Evolutionary conservation across 53 echinoderm and acorn worm genomes (phyloP).

Genomic region (Arbacia lixula): DNA sequence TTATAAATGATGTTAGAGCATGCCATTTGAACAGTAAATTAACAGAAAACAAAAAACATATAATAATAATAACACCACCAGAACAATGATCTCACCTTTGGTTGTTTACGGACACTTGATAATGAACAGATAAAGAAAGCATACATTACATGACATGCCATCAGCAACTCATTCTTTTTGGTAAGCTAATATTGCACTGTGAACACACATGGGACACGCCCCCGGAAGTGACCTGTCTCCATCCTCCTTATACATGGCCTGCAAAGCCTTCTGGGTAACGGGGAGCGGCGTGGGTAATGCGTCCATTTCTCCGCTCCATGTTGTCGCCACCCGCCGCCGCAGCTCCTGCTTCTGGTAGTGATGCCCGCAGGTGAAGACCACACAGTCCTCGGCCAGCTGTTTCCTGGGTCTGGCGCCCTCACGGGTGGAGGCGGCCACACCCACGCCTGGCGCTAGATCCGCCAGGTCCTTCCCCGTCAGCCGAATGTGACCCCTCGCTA

Average conservation of each 20-base stretch:
- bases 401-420: conserved; percentile 2
- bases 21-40: too few relatives aligned
- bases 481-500: conserved; percentile 60
- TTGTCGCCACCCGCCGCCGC: conserved; percentile 48
- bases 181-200: conserved; percentile 64
- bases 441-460: conserved; percentile 44
- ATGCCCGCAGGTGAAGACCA: conserved; percentile 88
- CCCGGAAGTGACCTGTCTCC: conserved; percentile 65
- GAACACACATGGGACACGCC: conserved; percentile 79
- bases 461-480: conserved; percentile 61
- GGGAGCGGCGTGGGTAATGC: conserved; percentile 76
- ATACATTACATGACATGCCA: not conserved
- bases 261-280: conserved; percentile 64
- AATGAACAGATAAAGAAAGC: not conserved
- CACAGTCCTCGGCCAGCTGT: conserved; percentile 37
- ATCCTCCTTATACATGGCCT: conserved; percentile 64
- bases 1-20: too few relatives aligned
- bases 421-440: not conserved
- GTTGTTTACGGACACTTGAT: too few relatives aligned
- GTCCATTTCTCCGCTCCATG: conserved; percentile 67
- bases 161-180: conserved; percentile 15
- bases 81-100: too few relatives aligned
- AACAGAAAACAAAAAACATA: too few relatives aligned
- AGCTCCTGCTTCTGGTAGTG: conserved; percentile 67
- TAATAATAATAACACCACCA: too few relatives aligned